These are phyloP conservation scores for Dipodomys merriami DNA, from an alignment of 2,113 vertebrate genomes.

Conservation along the genomic window DNA sequence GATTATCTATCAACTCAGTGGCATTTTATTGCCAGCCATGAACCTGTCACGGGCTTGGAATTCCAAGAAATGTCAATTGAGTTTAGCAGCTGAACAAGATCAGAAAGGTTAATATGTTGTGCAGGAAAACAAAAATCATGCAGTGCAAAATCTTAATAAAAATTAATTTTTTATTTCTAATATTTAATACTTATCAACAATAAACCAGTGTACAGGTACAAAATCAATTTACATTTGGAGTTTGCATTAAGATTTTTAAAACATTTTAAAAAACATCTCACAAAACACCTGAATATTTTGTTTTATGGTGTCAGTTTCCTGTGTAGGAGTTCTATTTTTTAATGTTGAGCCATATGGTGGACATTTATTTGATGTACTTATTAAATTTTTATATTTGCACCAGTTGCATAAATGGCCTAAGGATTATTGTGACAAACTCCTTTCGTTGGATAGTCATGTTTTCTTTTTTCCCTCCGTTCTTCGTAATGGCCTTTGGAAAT, in stretches of 20 bases:
- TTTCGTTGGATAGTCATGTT: constrained; percentile 29
- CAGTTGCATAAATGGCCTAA: constrained; percentile 55
- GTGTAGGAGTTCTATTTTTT: constrained; percentile 57
- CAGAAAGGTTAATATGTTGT: neutral
- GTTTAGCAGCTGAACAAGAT: constrained; percentile 11
- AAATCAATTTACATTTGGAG: constrained; percentile 57
- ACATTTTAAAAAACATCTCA: constrained; percentile 23
- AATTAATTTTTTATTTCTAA: constrained; percentile 48
- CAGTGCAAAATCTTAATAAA: constrained; percentile 2
- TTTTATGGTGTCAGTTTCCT: constrained; percentile 68
- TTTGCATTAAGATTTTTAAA: constrained; percentile 48
- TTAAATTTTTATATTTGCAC: constrained; percentile 70
- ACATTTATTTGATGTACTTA: constrained; percentile 68
- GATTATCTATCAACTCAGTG: neutral
- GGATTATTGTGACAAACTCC: constrained; percentile 36
- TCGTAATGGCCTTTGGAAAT: constrained; percentile 45
- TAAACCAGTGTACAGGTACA: constrained; percentile 43
- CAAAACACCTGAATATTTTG: constrained; percentile 55
- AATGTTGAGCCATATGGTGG: constrained; percentile 61
- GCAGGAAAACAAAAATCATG: neutral
- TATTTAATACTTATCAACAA: constrained; percentile 38
- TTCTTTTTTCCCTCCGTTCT: neutral
- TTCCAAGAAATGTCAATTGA: constrained; percentile 23
- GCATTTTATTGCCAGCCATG: neutral
- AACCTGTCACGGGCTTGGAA: neutral